Base-by-base conservation (phyloP, 2,888 invertebrate genomes). In the Lydus trimaculatus region DNA sequence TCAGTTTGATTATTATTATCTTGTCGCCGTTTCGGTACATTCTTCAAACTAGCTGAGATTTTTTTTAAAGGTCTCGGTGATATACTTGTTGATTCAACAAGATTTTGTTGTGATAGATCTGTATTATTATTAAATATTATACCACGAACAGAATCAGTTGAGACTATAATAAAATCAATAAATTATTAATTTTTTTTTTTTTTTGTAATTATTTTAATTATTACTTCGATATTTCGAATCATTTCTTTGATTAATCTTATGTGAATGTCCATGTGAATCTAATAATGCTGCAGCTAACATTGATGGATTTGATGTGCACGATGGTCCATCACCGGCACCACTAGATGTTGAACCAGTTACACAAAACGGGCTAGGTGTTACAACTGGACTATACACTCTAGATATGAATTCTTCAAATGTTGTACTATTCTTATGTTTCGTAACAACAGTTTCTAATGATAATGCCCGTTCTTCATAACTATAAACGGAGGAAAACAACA, bases 391-490 rank as follows among this genome's bases (percentile, higher is more conserved):
- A 80, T 91, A 93, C 66, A 93, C 90, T 78, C 91, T 89, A 15
- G 91, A 89, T 66, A 91, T 90, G 84, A 95, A 98, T 74, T 93
- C 92, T 86, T 98, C 98, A 87, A 96, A 98, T 64, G 96, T 96
- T 73, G 94, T 91, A 69, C 91, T 91, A 83, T 93, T 93, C 83
- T 94, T 94, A 86, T 97, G 95, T 78, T 94, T 91, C 70, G 90
- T 89, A 66, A 96, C 93, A 31, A 98, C 93, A 63, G 92, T 94
- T 80, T 94, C 93, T 73, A 98, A 88, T 31, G 92, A 92, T 75
- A 94, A 90, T 76, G 94, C 92, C 75, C 98, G 90, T 87, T 98
- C 98, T 85, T 96, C 94, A 86, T 96, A 97, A 83, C 97, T 97
- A 84, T 65, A 43, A 43, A 15, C 2, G 1, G 13, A 36, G 11